A percentile compares a stretch with the other conserved stretches of the same genome.
Evolutionary conservation across 1,140 invertebrate species (phyloP).

Genomic region (Lepidostoma basale): DNA sequence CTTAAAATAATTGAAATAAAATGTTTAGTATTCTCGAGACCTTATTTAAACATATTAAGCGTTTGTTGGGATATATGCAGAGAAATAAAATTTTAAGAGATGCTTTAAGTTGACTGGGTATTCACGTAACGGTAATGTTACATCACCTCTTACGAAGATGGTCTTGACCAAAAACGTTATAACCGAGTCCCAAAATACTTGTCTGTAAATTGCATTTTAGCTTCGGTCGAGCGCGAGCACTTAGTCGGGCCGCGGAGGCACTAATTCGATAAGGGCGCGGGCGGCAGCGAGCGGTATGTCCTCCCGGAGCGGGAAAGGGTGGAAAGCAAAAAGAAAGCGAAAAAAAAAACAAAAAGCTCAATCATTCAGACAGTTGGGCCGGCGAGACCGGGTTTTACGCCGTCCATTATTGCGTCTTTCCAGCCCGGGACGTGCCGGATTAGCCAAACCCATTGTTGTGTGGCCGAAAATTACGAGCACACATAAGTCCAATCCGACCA

Average conservation of each 20-base stretch:
- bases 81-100: too few relatives aligned
- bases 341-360: slow-evolving; percentile 44
- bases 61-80: too few relatives aligned
- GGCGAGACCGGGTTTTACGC: slow-evolving; percentile 40
- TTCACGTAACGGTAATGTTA: too few relatives aligned
- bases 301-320: neutral
- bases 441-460: slow-evolving; percentile 40
- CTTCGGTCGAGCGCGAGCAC: slow-evolving; percentile 39
- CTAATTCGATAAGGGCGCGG: slow-evolving; percentile 43
- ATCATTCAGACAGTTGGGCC: slow-evolving; percentile 42
- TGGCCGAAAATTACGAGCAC: slow-evolving; percentile 17
- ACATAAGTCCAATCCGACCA: slow-evolving; percentile 12
- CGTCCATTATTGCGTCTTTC: slow-evolving; percentile 45
- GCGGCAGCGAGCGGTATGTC: slow-evolving; percentile 19
- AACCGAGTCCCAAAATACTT: slow-evolving; percentile 32
- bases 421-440: slow-evolving; percentile 41
- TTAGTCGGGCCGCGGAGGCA: slow-evolving; percentile 32
- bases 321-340: slow-evolving; percentile 8
- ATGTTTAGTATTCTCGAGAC: too few relatives aligned
- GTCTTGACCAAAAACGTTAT: slow-evolving; percentile 26
- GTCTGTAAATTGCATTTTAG: slow-evolving; percentile 42
- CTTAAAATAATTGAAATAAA: too few relatives aligned
- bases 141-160: too few relatives aligned
- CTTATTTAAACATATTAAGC: too few relatives aligned
- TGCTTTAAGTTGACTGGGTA: too few relatives aligned